Base-by-base conservation (phyloP, 2,113 vertebrate species). In the Puma concolor region DNA sequence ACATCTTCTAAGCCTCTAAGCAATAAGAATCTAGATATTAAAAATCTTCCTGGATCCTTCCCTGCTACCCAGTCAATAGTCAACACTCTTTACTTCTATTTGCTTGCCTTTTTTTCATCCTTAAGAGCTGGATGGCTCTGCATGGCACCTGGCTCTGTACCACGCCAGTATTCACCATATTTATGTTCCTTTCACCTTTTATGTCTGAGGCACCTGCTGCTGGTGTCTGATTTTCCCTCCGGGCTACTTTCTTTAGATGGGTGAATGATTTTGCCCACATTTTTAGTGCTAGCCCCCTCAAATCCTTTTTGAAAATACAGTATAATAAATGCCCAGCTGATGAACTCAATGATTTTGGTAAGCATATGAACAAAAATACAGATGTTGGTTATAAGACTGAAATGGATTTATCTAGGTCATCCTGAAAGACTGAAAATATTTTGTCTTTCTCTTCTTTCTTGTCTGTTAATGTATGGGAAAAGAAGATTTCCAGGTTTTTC, bases 271-370 rank as follows among this genome's bases (percentile, higher is more conserved):
- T 31, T 27, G 17, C 11, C 19, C 31, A n/a, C 36, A 33, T 41
- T 86, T 80, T 76, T 66, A 66, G 15, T 57, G n/a, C 17, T 25
- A 57, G 44, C 29, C 16, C 57, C 21, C 57, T 81, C 71, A 76
- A 14, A n/a, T 91, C 88, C 74, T n/a, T 94, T 93, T 82, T 29
- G 71, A 94, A 91, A 93, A 69, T 44, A 27, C 36, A 71, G 71
- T 48, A 25, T 44, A 31, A n/a, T 52, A 64, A 91, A 50, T 87
- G 27, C 27, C 63, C 27, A 72, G 27, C 14, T 63, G 38, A 14
- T 85, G 74, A 84, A 76, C 25, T 52, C 38, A 33, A 11, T 81
- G 33, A 64, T 94, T 64, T 38, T 54, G n/a, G n/a, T 79, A 27
- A 88, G 29, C 8, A 13, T 84, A 38, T 21, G n/a, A 63, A 66